Base-by-base conservation (phyloP, 2,113 vertebrate genomes). In the Procavia capensis region DNA sequence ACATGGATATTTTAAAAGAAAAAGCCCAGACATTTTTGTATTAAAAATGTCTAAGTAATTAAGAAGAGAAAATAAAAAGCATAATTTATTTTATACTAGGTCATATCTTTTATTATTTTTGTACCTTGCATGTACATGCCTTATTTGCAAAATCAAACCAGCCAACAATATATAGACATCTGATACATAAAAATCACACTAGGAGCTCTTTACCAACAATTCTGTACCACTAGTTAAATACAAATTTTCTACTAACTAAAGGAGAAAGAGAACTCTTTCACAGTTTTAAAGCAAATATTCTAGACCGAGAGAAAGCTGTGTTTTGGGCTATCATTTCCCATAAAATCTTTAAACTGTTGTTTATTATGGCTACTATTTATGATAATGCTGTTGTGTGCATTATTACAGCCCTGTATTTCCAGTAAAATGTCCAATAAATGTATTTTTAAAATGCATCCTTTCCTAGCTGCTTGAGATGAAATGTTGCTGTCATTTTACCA, bases 401-500 rank as follows among this genome's bases (percentile, higher is more conserved):
- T 95, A 95, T 97, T 92, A 87, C 45, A 88, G 76, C 36, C 39
- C 64, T 85, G 80, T 87, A 94, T 97, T 97, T 97, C 97, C 61
- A 89, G 76, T 90, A 93, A 96, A 96, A 96, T 97, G 86, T 61
- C 57, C 93, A 98, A 96, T 96, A 97, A 96, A 96, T 96, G 94
- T 93, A 93, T 93, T 96, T 97, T 96, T 43, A 78, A 97, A 96
- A 96, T 96, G n/a, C 81, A 85, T 97, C 97, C 70, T 95, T 96
- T 74, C 90, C 83, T 97, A 97, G 96, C 89, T 95, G 93, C 89
- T 96, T 90, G 80, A 97, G 89, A 97, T 97, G 97, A 97, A 97
- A 97, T 75, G 94, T 92, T 93, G 80, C 84, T 94, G 94, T 97
- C 95, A 95, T 96, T 98, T 95, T 88, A 81, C 64, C 76, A 66